phyloP scores from a whole-genome alignment of 2,113 vertebrate genomes.

The Oreochromis spilurus region DNA sequence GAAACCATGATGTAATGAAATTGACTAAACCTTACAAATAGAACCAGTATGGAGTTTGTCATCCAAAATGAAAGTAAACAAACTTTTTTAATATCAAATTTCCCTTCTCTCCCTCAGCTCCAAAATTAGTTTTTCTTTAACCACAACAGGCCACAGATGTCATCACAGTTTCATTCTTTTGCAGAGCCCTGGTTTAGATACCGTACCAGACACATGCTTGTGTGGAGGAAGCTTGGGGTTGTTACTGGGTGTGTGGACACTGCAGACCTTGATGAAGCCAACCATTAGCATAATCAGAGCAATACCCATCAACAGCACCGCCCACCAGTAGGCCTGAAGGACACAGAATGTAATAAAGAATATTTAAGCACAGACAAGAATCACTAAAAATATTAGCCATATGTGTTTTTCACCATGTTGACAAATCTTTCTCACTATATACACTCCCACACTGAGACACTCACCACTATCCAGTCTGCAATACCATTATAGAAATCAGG shows the following conservation, averaged over 20 bases:
- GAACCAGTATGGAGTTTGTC: neutral
- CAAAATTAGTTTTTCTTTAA: neutral
- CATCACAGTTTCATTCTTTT: neutral
- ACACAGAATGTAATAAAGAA: neutral
- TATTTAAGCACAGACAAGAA: neutral
- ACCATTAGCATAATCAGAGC: slow-evolving; percentile 98
- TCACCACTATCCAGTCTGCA: slow-evolving; percentile 96
- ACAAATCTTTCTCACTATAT: neutral
- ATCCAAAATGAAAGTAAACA: neutral
- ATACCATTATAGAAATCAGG: slow-evolving; percentile 92
- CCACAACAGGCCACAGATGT: neutral
- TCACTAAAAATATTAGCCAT: neutral
- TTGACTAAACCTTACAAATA: neutral
- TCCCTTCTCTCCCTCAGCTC: neutral
- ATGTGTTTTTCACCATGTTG: neutral
- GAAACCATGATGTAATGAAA: neutral
- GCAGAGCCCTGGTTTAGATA: neutral
- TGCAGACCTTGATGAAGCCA: slow-evolving; percentile 98
- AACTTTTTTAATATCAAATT: neutral
- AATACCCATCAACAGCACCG: slow-evolving; percentile 94
- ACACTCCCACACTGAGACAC: slow-evolving; percentile 35
- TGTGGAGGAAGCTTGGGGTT: slow-evolving; percentile 94
- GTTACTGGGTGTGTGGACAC: slow-evolving; percentile 96
- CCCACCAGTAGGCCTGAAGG: slow-evolving; percentile 94
- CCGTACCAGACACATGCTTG: slow-evolving; percentile 89